Conservation (phyloP, 2,113 vertebrate species). For the Cheirogaleus medius region DNA sequence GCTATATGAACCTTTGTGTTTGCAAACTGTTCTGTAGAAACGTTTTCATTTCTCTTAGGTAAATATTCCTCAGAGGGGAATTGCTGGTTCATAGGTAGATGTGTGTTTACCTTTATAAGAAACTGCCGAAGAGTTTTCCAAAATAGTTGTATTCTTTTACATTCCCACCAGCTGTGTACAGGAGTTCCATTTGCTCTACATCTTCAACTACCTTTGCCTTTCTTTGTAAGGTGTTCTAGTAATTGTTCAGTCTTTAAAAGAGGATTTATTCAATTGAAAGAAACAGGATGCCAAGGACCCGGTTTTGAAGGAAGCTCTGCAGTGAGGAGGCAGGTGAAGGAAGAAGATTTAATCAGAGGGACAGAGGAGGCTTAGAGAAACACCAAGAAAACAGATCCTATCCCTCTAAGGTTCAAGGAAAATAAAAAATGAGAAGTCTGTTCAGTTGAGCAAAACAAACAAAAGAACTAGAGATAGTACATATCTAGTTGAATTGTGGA, state of each 20-base stretch:
- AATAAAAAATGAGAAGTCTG: not conserved
- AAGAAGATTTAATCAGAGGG: not conserved
- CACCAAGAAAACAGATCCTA: not conserved
- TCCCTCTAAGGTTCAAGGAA: not conserved
- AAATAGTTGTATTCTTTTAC: not conserved
- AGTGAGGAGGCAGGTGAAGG: not conserved
- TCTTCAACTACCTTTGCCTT: not conserved
- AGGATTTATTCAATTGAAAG: not conserved
- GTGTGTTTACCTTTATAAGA: not conserved
- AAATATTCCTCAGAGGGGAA: not conserved
- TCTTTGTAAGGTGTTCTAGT: not conserved
- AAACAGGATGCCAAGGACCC: not conserved
- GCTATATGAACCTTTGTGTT: not conserved
- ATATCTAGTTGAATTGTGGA: not conserved
- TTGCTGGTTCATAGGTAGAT: not conserved
- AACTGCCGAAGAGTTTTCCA: not conserved
- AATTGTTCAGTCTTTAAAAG: not conserved
- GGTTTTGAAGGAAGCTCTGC: not conserved
- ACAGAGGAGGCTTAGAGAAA: not conserved
- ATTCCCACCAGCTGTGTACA: not conserved
- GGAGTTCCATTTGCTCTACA: not conserved
- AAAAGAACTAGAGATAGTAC: not conserved
- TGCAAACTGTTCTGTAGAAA: not conserved
- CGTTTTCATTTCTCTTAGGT: not conserved
- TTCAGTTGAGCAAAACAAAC: not conserved